These are phyloP conservation scores for Eclectus roratus DNA, from an alignment of 2,113 vertebrate species.

Conservation along the genomic window DNA sequence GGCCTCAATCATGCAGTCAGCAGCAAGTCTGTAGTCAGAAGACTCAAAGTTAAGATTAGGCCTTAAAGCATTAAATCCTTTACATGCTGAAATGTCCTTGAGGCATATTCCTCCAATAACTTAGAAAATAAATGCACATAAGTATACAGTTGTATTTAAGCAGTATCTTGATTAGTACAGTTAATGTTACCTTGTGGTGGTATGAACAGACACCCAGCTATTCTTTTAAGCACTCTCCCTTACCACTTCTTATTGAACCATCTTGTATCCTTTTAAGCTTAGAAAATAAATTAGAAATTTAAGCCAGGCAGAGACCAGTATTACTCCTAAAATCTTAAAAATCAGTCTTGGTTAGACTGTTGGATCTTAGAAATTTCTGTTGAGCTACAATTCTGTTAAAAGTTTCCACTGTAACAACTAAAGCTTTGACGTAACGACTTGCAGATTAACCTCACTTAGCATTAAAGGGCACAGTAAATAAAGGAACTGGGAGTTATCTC, in stretches of 20 bases:
- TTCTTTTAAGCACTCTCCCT: background rate
- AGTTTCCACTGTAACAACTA: background rate
- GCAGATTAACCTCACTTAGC: conserved; percentile 31
- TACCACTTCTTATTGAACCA: background rate
- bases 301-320: background rate
- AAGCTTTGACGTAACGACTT: background rate
- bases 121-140: background rate
- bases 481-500: background rate
- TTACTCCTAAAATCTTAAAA: background rate
- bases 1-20: background rate
- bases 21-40: background rate
- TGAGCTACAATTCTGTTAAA: background rate
- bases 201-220: background rate
- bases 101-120: background rate
- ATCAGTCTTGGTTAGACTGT: background rate
- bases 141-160: background rate
- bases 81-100: conserved; percentile 3
- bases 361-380: background rate
- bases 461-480: background rate
- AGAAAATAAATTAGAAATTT: background rate
- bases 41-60: background rate
- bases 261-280: background rate
- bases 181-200: background rate
- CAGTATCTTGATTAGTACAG: background rate
- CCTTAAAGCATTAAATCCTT: background rate